These are phyloP conservation scores for Drosophila paramelanica DNA, from an alignment of 2,888 invertebrate species.

Conservation along the genomic window DNA sequence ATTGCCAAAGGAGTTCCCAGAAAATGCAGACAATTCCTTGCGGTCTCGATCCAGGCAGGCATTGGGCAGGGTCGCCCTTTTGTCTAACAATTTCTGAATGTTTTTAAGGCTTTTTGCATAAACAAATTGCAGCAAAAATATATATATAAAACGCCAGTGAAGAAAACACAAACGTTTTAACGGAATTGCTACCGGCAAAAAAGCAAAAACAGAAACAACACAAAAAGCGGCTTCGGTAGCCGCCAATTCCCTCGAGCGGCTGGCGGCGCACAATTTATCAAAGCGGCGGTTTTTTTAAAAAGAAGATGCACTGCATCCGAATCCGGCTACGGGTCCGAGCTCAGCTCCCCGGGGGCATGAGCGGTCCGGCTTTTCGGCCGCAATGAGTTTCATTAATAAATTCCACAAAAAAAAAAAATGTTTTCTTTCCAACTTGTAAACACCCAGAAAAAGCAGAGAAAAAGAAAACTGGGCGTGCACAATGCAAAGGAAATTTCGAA, in stretches of 20 bases:
- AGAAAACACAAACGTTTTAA: conserved; percentile 52
- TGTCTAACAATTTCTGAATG: conserved; percentile 18
- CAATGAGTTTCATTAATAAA: conserved; percentile 80
- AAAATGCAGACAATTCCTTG: conserved; percentile 73
- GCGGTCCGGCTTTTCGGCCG: conserved; percentile 32
- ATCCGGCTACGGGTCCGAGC: conserved; percentile 3
- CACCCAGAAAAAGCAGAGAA: conserved; percentile 9
- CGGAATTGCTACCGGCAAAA: conserved; percentile 74
- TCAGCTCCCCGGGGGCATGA: conserved; percentile 53
- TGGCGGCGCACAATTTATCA: conserved; percentile 72
- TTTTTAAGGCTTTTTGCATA: conserved; percentile 58
- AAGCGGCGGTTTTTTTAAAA: conserved; percentile 53
- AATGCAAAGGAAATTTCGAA: conserved; percentile 47
- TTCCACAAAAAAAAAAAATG: conserved; percentile 57
- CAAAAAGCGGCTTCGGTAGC: conserved; percentile 61
- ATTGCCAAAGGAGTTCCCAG: conserved; percentile 67
- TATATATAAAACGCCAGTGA: too few species aligned
- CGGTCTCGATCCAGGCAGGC: conserved; percentile 44
- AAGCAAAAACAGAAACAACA: conserved; percentile 4
- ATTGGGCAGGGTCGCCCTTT: conserved; percentile 12
- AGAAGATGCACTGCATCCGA: conserved; percentile 61
- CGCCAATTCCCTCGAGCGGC: conserved; percentile 56
- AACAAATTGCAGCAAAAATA: conserved; percentile 36
- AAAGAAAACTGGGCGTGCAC: conserved; percentile 56
- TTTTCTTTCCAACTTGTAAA: conserved; percentile 15